Percentiles rank a stretch among this genome's conserved stretches.
These are phyloP conservation scores for Anastrepha ludens DNA, from an alignment of 1,140 invertebrate species.

Conservation along the genomic window DNA sequence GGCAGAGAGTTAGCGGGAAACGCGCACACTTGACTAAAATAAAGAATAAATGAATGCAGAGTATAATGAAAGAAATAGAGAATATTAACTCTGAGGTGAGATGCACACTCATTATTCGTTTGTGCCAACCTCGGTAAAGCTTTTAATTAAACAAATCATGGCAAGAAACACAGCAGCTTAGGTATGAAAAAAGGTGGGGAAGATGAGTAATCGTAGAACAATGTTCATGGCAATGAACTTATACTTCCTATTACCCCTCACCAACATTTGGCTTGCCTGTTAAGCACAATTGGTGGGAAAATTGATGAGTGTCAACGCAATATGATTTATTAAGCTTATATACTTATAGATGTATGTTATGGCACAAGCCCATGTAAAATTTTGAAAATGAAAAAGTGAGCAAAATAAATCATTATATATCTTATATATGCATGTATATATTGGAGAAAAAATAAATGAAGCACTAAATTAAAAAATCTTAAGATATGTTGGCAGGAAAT, in stretches of 20 bases:
- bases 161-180: background rate
- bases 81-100: too few relatives aligned
- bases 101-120: background rate
- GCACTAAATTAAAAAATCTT: too few relatives aligned
- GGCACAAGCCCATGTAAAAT: background rate
- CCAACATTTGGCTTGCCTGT: background rate
- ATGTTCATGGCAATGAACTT: constrained; percentile 22
- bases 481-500: too few relatives aligned
- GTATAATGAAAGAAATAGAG: too few relatives aligned
- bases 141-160: constrained; percentile 31
- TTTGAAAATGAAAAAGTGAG: background rate
- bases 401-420: background rate
- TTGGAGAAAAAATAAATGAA: too few relatives aligned
- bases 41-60: background rate
- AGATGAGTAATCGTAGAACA: background rate
- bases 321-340: background rate
- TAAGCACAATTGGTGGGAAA: background rate
- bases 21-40: background rate
- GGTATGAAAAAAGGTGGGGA: background rate
- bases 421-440: too few relatives aligned
- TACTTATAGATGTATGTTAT: too few relatives aligned
- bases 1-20: background rate
- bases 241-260: background rate
- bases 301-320: background rate
- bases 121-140: constrained; percentile 2